A percentile compares a stretch with the other conserved stretches of the same genome.
Evolutionary conservation across 1,140 invertebrate genomes (phyloP).

Genomic region (Plodia interpunctella): DNA sequence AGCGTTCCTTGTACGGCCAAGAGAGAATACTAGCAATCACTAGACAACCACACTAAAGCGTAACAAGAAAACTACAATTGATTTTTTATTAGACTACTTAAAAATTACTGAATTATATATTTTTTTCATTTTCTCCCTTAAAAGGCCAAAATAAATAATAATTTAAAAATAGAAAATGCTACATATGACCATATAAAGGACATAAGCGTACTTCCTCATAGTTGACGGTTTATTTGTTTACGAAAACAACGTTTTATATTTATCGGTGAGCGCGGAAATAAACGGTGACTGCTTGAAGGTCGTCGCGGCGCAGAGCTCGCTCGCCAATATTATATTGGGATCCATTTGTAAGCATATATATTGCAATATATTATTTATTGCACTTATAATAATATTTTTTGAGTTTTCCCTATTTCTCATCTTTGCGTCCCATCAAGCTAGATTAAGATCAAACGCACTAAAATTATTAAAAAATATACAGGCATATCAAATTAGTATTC

Average conservation of each 20-base stretch:
- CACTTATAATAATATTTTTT: no score
- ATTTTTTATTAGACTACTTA: background rate
- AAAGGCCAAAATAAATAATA: background rate
- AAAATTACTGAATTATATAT: no score
- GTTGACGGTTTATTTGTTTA: conserved; percentile 3
- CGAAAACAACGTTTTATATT: conserved; percentile 6
- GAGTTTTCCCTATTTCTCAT: no score
- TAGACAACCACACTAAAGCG: background rate
- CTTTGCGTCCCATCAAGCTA: no score
- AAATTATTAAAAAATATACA: no score
- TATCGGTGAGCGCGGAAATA: conserved; percentile 22
- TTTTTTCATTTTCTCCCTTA: no score
- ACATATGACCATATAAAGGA: conserved; percentile 12
- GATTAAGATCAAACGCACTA: no score
- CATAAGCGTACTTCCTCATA: background rate
- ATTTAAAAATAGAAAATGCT: background rate
- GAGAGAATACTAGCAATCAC: background rate
- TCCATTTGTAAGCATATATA: no score
- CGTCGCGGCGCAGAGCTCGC: background rate
- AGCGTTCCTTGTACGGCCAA: background rate
- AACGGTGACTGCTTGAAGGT: conserved; percentile 18
- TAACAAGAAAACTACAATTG: background rate
- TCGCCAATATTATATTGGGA: background rate
- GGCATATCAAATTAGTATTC: no score
- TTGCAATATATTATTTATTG: no score